Evolutionary conservation across 2,797 vertebrate genomes (phyloP), one percentile per base, ranked within the genome.

Genomic region (Melanotaenia pygmaea): DNA sequence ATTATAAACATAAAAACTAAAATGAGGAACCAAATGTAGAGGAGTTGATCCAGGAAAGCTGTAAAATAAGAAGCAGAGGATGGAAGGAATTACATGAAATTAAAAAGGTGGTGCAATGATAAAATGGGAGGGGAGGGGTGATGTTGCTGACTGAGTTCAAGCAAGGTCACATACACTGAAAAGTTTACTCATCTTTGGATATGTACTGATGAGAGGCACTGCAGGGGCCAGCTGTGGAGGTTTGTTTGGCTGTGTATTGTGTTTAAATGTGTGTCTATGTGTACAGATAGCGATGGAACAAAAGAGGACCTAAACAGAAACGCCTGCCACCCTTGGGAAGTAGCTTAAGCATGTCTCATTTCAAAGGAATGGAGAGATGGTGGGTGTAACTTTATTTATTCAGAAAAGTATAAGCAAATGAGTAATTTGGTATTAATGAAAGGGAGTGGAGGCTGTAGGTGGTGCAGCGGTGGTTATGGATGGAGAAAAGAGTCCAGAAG

Each of bases 311-410:
- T 82, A 84, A 90, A 85, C 67, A 84, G 69, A 89, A 77, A 76
- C 18, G 72, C 65, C 69, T 79, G 83, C 80, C 83, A 86, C 50
- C 9, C 53, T 72, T 80, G 82, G 78, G 88, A 70, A 62, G 59
- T 30, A 54, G 80, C 67, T 61, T 70, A 77, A 83, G 78, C 75
- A 63, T 84, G 81, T 82, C 78, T 89, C 82, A 86, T 90, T 90
- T 88, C 64, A 67, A 62, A 80, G 74, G 81, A 88, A 90, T 76
- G 80, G 74, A 76, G 72, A 43, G 67, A 76, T n/a, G 8, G 45
- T 28, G 67, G 68, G 77, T 16, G 79, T 61, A 67, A 47, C 47
- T 76, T 72, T 54, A 79, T 69, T 81, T 76, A 80, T 80, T 71
- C 45, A 80, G 67, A 76, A 80, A 70, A 74, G 64, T 60, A 72